Conservation (phyloP, 1,140 invertebrate species). For the Drosophila yakuba region DNA sequence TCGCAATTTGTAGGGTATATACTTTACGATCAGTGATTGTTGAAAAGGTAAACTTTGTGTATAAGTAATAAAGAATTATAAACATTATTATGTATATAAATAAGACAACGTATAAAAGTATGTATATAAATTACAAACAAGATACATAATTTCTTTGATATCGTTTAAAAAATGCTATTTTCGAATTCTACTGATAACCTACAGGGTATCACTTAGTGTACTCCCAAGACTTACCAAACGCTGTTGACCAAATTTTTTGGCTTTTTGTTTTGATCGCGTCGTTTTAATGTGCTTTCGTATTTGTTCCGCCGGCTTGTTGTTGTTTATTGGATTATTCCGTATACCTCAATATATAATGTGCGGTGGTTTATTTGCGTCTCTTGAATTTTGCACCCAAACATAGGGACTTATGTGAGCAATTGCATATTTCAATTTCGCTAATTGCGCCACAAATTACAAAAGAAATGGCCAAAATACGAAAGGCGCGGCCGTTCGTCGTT, state of each 20-base stretch:
- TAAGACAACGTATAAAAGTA: too few relatives aligned
- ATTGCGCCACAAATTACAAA: slow-evolving; percentile 68
- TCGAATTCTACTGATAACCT: too few relatives aligned
- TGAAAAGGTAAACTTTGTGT: too few relatives aligned
- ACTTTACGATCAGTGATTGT: too few relatives aligned
- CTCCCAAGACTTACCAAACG: slow-evolving; percentile 8
- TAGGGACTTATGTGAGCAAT: slow-evolving; percentile 36
- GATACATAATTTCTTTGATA: too few relatives aligned
- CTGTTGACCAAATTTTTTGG: slow-evolving; percentile 52
- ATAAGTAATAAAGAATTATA: too few relatives aligned
- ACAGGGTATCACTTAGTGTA: slow-evolving; percentile 9
- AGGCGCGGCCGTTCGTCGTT: slow-evolving; percentile 45
- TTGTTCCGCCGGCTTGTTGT: slow-evolving; percentile 58
- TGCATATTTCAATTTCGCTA: slow-evolving; percentile 62
- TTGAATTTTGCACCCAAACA: slow-evolving; percentile 41
- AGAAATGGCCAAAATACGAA: slow-evolving; percentile 47
- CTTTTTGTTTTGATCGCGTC: slow-evolving; percentile 64
- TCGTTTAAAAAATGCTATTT: too few relatives aligned
- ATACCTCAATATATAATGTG: slow-evolving; percentile 17
- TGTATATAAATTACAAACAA: too few relatives aligned
- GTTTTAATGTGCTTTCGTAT: slow-evolving; percentile 56
- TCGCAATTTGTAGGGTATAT: neutral
- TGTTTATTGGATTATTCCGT: slow-evolving; percentile 52
- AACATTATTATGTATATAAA: too few relatives aligned
- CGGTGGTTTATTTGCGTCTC: slow-evolving; percentile 52